Evolutionary conservation across 53 echinoderm and acorn worm genomes (phyloP).

Genomic region (Crossaster papposus): DNA sequence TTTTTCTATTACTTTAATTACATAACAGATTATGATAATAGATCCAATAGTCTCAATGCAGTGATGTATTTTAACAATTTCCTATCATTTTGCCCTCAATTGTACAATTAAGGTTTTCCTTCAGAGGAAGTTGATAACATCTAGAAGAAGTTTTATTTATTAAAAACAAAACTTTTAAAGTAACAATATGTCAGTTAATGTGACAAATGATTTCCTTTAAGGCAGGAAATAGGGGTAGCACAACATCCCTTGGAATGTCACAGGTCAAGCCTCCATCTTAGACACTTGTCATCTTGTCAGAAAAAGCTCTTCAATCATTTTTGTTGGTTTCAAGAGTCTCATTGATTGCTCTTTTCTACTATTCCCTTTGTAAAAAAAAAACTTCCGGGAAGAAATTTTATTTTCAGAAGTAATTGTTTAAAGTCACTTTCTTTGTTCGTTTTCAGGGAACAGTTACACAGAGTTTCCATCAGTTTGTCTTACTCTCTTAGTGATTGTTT

Average conservation of each 20-base stretch:
- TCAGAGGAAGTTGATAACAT: slow-evolving; percentile 2
- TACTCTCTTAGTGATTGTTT: no score
- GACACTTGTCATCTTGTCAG: slow-evolving; percentile 36
- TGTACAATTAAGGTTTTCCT: slow-evolving; percentile 16
- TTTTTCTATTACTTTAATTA: no score
- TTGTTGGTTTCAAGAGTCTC: slow-evolving; percentile 5
- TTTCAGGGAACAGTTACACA: no score
- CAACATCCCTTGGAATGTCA: slow-evolving; percentile 35
- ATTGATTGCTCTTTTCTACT: neutral
- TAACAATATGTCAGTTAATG: slow-evolving; percentile 11
- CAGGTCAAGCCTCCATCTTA: slow-evolving; percentile 3
- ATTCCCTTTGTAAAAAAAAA: neutral
- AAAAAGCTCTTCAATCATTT: slow-evolving; percentile 53
- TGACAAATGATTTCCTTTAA: slow-evolving; percentile 45
- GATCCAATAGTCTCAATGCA: neutral
- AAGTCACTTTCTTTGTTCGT: no score
- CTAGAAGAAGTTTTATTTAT: slow-evolving; percentile 6
- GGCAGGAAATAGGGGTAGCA: slow-evolving; percentile 34
- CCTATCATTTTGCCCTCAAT: neutral
- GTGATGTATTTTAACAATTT: neutral
- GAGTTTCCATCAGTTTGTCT: no score
- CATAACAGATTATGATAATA: neutral
- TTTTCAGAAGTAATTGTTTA: no score
- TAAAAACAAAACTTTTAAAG: neutral
- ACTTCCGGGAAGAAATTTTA: neutral